These are phyloP conservation scores for Merluccius polli DNA, from an alignment of 2,797 vertebrate genomes.

Conservation along the genomic window DNA sequence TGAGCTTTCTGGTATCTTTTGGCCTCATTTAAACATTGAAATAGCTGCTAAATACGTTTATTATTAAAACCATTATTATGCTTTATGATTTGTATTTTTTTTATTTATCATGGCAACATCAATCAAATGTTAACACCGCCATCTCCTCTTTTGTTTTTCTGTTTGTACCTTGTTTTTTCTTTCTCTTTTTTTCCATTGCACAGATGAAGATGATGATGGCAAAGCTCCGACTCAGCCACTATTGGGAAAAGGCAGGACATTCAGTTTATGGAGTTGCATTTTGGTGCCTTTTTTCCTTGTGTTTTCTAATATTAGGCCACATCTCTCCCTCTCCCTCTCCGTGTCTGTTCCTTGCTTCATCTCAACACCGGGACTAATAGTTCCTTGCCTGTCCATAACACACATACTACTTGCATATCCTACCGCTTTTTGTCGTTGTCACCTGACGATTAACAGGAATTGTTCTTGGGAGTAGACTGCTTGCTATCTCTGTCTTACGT, in stretches of 20 bases:
- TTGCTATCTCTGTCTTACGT: conserved; percentile 37
- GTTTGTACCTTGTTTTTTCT: conserved; percentile 53
- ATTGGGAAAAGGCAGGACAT: conserved; percentile 99
- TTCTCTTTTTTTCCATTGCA: conserved; percentile 69
- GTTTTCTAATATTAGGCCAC: not conserved
- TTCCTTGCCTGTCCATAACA: not conserved
- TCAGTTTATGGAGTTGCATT: conserved; percentile 56
- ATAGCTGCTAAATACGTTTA: too few relatives aligned
- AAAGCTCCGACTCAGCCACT: conserved; percentile 91
- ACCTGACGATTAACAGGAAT: conserved; percentile 24
- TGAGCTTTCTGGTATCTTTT: too few relatives aligned
- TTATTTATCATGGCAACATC: conserved; percentile 37
- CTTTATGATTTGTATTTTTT: conserved; percentile 21
- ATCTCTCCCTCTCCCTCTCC: not conserved
- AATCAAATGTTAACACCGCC: conserved; percentile 68
- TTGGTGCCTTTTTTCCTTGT: conserved; percentile 12
- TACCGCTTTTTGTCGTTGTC: conserved; percentile 18
- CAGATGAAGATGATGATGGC: conserved; percentile 94
- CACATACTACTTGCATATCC: not conserved
- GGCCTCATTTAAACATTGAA: not conserved
- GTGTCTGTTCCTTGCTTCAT: conserved; percentile 8
- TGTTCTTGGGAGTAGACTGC: conserved; percentile 18
- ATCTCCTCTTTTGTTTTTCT: conserved; percentile 61
- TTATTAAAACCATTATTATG: not conserved
- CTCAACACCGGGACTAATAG: not conserved